Base-by-base conservation (phyloP, 2,113 vertebrate genomes). In the Cryptotis parvus region DNA sequence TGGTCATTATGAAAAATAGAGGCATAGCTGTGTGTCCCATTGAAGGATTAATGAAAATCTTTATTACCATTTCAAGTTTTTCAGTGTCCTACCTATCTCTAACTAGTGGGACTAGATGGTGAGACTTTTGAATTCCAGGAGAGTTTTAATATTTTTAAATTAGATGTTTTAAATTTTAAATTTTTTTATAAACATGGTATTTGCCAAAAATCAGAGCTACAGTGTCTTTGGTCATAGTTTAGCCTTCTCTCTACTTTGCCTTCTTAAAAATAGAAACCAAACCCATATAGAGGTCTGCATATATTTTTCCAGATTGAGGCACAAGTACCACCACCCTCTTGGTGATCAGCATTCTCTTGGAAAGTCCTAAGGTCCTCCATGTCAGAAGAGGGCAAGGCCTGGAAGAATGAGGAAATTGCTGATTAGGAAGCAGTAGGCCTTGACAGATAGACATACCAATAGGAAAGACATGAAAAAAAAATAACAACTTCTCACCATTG, bases 161-260 rank as follows among this genome's bases (percentile, higher is more conserved):
- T 58, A 58, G 16, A 58, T 18, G 16, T 58, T 55, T 58, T 6
- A 22, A 22, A 22, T 18, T 58, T 58, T 58, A 22, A 24, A 58
- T 58, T 20, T 6, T 58, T 58, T 33, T n/a, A 24, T 14, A 91
- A 87, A 91, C 63, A 61, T 33, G 65, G 69, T 90, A 63, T 87
- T n/a, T 92, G 43, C 74, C 87, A 73, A 86, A 96, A 95, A 84
- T 77, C 11, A 95, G 61, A 92, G 26, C 8, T 82, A 37, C 86
- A 84, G 9, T 93, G 22, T 83, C 75, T 85, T 81, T 91, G 72
- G 27, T 82, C n/a, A 88, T 61, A 49, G 45, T 58, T 45, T 27
- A 86, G 27, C 26, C 35, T 70, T 70, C 39, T 89, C 39, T 52
- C 16, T 43, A 66, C 33, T 80, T 90, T 63, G 15, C 88, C 63